phyloP scores from a whole-genome alignment of 2,888 invertebrate genomes.

The Dryococelus australis region DNA sequence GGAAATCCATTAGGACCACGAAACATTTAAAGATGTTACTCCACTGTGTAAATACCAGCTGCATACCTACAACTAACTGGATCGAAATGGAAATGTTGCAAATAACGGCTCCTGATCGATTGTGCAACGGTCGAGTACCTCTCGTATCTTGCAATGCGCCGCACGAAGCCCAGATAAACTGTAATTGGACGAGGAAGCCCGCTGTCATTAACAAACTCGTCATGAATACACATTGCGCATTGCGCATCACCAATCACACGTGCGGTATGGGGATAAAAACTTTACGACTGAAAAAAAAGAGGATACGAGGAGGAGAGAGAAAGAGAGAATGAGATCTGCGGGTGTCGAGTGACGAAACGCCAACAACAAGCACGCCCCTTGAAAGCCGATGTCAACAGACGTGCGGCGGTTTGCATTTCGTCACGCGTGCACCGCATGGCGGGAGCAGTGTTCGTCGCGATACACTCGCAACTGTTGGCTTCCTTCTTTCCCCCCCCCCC shows the following conservation, averaged over 20 bases:
- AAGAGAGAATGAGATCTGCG: background rate
- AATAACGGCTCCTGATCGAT: background rate
- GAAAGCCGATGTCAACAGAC: background rate
- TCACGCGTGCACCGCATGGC: background rate
- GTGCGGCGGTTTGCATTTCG: background rate
- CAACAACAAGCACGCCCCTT: background rate
- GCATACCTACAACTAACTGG: too few relatives aligned
- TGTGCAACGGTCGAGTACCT: background rate
- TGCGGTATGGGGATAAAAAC: background rate
- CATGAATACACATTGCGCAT: background rate
- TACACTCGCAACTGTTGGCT: too few relatives aligned
- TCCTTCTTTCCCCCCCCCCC: too few relatives aligned
- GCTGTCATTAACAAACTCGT: background rate
- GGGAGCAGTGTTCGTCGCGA: background rate
- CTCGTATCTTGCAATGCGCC: background rate
- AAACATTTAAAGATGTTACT: too few relatives aligned
- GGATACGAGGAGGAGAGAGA: background rate
- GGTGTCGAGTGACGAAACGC: background rate
- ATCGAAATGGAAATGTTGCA: background rate
- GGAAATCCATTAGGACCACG: too few relatives aligned
- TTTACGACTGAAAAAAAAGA: background rate
- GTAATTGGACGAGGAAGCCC: background rate
- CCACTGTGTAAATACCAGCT: too few relatives aligned
- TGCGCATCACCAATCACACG: background rate
- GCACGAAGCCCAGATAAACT: slow-evolving; percentile 12